Conservation (phyloP, 92 coral and sea anemone genomes). For the Parazoanthus swiftii region DNA sequence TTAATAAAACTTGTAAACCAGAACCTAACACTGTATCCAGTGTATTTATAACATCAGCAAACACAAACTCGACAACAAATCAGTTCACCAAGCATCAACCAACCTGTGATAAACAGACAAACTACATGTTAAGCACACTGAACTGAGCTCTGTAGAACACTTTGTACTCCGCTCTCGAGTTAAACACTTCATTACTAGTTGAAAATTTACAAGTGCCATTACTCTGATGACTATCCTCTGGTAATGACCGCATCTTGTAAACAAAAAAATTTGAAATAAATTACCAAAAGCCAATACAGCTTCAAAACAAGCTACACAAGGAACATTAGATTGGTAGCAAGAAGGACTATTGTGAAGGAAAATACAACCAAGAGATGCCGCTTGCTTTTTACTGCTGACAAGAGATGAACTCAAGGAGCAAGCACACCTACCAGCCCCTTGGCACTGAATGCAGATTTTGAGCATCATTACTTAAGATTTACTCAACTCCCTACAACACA, state of each 20-base stretch:
- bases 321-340: neutral
- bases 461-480: neutral
- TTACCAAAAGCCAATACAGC: neutral
- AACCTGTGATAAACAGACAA: neutral
- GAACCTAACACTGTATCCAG: neutral
- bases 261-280: neutral
- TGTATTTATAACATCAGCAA: neutral
- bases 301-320: neutral
- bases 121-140: neutral
- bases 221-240: neutral
- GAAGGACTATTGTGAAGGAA: constrained; percentile 47
- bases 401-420: constrained; percentile 12
- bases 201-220: neutral
- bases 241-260: neutral
- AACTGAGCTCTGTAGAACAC: neutral
- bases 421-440: constrained; percentile 40
- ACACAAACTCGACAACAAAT: neutral
- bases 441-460: constrained; percentile 14
- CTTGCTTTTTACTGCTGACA: constrained; percentile 14
- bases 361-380: constrained; percentile 36
- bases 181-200: neutral
- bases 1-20: neutral
- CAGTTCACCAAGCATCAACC: neutral
- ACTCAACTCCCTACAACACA: constrained; percentile 71
- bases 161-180: neutral